Base-by-base conservation (phyloP, 2,797 vertebrate genomes). In the Xenentodon cancila region DNA sequence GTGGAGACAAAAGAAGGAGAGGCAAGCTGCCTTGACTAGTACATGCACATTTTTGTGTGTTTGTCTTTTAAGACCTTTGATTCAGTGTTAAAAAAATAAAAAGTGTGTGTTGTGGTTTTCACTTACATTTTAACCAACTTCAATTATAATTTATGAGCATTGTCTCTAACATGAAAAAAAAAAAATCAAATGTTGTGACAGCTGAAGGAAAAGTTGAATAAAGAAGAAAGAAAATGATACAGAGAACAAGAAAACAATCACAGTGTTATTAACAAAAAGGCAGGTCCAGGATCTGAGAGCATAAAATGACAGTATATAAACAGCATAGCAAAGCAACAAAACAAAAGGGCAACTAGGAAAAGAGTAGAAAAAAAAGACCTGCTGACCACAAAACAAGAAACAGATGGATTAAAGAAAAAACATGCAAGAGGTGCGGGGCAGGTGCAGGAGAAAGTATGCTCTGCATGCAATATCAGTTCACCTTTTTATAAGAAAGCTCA, bases 391-490 rank as follows among this genome's bases (percentile, higher is more conserved):
- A 45, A 20, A 49, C 16, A 73, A 63, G 64, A 60, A 53, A 63
- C 25, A 25, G 25, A 25, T 3, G 25, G 25, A 25, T 25, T 25
- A 25, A 25, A 25, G 25, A 25, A 25, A 25, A 20, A 42, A 48
- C 34, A 7, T 49, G 50, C 42, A 66, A 12, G 1, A 45, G 13
- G 45, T 32, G 40, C 13, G 51, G 19, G 11, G 42, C 40, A 60
- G 66, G 64, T 73, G 54, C 13, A 56, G 48, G 30, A 60, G 64
- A 73, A 30, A 62, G 42, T 68, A 73, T 65, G 56, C 77, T 77
- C 63, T 82, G 68, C 74, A 68, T 65, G 55, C 63, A 70, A 72
- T 64, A 77, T 77, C 57, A 59, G 30, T 69, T 77, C 70, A 59
- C 68, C 22, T 52, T 50, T 43, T 59, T 57, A 37, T 30, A 15